Evolutionary conservation across 2,797 vertebrate species (phyloP), one percentile per base, ranked within the genome.

Genomic region (Leptodactylus fallax): DNA sequence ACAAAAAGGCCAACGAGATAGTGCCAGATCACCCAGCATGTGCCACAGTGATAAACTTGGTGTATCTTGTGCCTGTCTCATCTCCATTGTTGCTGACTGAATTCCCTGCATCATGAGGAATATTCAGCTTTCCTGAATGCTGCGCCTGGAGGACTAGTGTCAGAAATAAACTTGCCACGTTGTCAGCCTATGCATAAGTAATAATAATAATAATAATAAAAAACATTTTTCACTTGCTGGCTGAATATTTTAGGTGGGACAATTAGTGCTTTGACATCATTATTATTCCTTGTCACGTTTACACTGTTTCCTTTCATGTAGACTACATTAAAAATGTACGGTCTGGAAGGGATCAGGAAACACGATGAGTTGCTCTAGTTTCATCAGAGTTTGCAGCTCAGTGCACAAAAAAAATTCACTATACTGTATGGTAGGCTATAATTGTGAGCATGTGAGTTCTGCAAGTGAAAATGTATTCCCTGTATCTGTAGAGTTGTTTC

Each of bases 301-400:
- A 65, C 63, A 65, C 36, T 25, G 10, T 23, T 49, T 47, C 8
- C 3, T 81, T 81, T 81, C 2, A 7, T 65, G 60, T 47, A 49
- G 12, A 65, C 16, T 49, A 12, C 79, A 65, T 81, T 81, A 65
- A 81, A 63, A 47, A 81, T 81, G 58, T 81, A 81, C 21, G 21
- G 45, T 6, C 11, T 81, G 36, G 36, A 36, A 36, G 36, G 36
- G 36, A 36, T n/a, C 19, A 49, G 17, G 58, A 27, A 80, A 61
- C 78, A 27, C 51, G 3, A 61, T 21, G 36, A 6, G 19, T 17
- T 21, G 60, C 25, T 81, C 58, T n/a, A n/a, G 36, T 81, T 61
- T 65, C 60, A 63, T 12, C 19, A 8, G 6, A 81, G 58, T 58
- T 81, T 27, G 47, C 21, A 47, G 45, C 7, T 60, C 25, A 19